A percentile compares a stretch with the other conserved stretches of the same genome.
Evolutionary conservation across 2,797 vertebrate species (phyloP).

Genomic region (Labroides dimidiatus): DNA sequence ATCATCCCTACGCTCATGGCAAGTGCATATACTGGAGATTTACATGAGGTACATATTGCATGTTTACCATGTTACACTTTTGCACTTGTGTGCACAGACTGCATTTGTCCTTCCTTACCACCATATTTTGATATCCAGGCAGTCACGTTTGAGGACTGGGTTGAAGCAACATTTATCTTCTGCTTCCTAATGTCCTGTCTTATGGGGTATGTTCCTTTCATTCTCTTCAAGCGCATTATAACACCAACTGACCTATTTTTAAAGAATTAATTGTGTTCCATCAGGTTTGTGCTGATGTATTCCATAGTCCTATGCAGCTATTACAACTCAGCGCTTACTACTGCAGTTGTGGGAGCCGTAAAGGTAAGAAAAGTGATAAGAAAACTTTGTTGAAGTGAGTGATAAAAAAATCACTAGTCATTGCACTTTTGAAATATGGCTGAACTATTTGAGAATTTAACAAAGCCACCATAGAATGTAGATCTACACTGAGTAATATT

Average conservation of each 20-base stretch:
- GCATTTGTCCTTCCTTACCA: background rate
- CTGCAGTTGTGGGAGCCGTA: constrained; percentile 91
- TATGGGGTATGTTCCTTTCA: constrained; percentile 88
- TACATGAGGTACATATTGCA: constrained; percentile 82
- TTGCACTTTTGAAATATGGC: background rate
- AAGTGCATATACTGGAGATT: constrained; percentile 89
- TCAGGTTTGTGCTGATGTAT: constrained; percentile 94
- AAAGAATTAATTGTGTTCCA: constrained; percentile 2
- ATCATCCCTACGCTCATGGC: constrained; percentile 87
- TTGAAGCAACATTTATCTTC: constrained; percentile 82
- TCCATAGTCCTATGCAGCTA: constrained; percentile 92
- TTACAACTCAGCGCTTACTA: constrained; percentile 94
- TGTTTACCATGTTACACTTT: background rate
- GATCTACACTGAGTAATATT: background rate
- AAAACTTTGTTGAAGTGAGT: background rate
- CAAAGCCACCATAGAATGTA: background rate
- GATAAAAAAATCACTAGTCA: background rate
- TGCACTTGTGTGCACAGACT: background rate
- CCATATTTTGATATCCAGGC: constrained; percentile 78
- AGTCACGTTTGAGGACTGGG: constrained; percentile 88
- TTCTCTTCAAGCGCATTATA: background rate
- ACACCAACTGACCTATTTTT: background rate
- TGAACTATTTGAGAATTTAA: background rate
- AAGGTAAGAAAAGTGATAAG: constrained; percentile 83
- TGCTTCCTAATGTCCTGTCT: constrained; percentile 93